These are phyloP conservation scores for Decapterus maruadsi DNA, from an alignment of 2,797 vertebrate species.

Conservation along the genomic window DNA sequence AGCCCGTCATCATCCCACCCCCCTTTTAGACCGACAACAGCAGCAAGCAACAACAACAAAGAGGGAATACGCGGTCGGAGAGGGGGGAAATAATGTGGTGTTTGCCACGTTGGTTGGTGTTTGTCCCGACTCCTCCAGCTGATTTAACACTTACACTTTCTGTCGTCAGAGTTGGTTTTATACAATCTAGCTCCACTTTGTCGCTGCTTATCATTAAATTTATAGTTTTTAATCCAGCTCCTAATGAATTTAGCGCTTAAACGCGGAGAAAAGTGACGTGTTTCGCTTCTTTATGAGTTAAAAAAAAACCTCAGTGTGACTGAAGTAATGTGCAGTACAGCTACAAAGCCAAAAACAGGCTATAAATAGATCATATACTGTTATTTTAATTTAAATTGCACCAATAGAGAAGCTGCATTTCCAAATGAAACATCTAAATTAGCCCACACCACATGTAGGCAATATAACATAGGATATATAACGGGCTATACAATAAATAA, in stretches of 20 bases:
- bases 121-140: slow-evolving; percentile 37
- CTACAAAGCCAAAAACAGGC: neutral
- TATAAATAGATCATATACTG: neutral
- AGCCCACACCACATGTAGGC: neutral
- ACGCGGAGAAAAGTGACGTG: neutral
- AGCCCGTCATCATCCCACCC: too few species aligned
- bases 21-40: too few species aligned
- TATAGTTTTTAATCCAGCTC: neutral
- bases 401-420: neutral
- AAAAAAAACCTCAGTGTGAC: neutral
- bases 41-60: too few species aligned
- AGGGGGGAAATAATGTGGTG: neutral
- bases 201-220: slow-evolving; percentile 17
- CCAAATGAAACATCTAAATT: neutral
- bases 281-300: neutral
- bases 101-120: slow-evolving; percentile 8
- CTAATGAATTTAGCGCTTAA: neutral
- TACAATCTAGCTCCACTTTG: slow-evolving; percentile 7
- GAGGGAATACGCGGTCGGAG: neutral
- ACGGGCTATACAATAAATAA: too few species aligned
- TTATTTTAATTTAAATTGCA: neutral
- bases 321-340: neutral
- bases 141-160: slow-evolving; percentile 65
- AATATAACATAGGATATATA: too few species aligned
- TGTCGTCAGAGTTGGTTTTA: slow-evolving; percentile 50